Evolutionary conservation across 2,113 vertebrate species (phyloP).

Genomic region (Sylvia atricapilla): DNA sequence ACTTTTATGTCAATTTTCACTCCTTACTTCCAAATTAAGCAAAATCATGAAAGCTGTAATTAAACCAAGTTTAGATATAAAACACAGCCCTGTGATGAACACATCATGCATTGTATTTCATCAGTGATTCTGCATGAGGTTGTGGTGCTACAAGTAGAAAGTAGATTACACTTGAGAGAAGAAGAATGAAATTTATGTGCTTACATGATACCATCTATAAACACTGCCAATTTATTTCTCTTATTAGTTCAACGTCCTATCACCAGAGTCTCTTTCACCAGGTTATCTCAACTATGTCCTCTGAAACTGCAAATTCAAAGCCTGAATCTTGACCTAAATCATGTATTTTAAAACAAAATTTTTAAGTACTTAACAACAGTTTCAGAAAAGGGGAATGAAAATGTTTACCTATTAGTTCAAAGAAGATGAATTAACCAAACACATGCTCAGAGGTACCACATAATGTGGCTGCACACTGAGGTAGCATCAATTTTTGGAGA

Average conservation of each 20-base stretch:
- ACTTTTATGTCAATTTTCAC: background rate
- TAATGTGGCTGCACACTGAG: background rate
- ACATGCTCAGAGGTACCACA: background rate
- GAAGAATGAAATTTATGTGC: background rate
- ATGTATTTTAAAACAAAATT: background rate
- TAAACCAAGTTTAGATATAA: background rate
- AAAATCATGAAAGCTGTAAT: background rate
- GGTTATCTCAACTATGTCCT: background rate
- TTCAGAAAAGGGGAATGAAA: background rate
- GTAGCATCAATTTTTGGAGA: background rate
- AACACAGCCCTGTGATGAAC: background rate
- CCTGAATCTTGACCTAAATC: background rate
- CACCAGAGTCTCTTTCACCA: background rate
- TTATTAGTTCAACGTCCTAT: background rate
- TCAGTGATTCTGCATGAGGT: background rate
- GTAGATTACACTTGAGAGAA: background rate
- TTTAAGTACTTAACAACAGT: background rate
- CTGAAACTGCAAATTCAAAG: background rate
- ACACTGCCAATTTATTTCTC: background rate
- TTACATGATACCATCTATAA: background rate
- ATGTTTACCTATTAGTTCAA: background rate
- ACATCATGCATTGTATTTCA: background rate
- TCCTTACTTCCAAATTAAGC: background rate
- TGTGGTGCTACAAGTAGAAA: background rate
- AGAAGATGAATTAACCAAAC: background rate